Base-by-base conservation (phyloP, 2,797 vertebrate species). In the Echiichthys vipera region DNA sequence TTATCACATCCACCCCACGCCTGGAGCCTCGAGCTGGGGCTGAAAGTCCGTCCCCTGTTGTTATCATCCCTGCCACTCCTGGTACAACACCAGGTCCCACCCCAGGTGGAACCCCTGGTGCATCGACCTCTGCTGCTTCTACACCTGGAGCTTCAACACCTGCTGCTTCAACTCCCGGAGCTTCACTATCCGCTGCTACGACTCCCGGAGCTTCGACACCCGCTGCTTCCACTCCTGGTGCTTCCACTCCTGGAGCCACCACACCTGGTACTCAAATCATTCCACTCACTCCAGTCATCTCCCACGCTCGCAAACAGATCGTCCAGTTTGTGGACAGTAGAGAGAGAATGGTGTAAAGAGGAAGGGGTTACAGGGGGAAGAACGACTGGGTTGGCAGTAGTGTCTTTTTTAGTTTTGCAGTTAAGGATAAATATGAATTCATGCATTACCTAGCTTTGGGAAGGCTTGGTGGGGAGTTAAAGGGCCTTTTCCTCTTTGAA, bases 1-100 rank as follows among this genome's bases (percentile, higher is more conserved):
- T 95, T 46, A 84, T 96, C 70, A 95, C 96, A 0, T 96, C 96
- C 22, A 96, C 96, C 15, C 96, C 96, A 0, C 95, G 95, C 66
- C 61, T 81, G 0, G 88, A 91, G 30, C 2, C 90, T 32, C 84
- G 74, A 66, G 49, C 80, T 25, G 71, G 69, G 13, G 58, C 72
- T 30, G 89, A 88, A 54, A 87, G 77, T 72, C 66, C 46, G 2
- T 54, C 86, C 36, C 87, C 85, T 11, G 82, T 93, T 17, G 56
- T 93, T 4, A 32, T 92, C 71, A 92, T 71, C 53, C 91, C 91
- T n/a, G 91, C 93, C 9, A 93, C 91, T 54, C 92, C 92, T 14
- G 90, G 91, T 22, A 88, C 87, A 37, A 92, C 91, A 22, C 92
- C 92, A 3, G 88, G 89, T 11, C 27, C 58, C 0, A 88, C 90